Evolutionary conservation across 2,888 invertebrate species (phyloP).

Genomic region (Hirtodrosophila cameraria): DNA sequence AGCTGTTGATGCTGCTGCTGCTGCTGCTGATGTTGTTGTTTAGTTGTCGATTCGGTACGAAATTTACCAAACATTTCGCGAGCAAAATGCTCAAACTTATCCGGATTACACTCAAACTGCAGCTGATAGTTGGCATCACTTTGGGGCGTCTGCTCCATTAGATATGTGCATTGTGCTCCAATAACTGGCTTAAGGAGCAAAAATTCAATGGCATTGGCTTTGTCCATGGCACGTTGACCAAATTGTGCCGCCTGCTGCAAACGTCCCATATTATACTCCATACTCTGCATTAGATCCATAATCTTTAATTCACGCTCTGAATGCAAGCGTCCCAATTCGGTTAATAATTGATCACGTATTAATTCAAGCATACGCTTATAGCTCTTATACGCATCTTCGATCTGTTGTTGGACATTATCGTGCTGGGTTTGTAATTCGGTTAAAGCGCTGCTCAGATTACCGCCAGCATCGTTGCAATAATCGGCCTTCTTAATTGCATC

Average conservation of each 20-base stretch:
- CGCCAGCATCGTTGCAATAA: conserved; percentile 90
- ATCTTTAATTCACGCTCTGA: conserved; percentile 93
- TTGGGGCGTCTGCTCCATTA: conserved; percentile 93
- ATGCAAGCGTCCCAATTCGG: conserved; percentile 90
- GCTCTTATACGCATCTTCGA: conserved; percentile 91
- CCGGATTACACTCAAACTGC: conserved; percentile 92
- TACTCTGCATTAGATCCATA: conserved; percentile 93
- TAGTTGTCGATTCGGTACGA: conserved; percentile 86
- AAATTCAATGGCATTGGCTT: conserved; percentile 93
- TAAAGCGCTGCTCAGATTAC: conserved; percentile 90
- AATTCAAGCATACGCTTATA: conserved; percentile 93
- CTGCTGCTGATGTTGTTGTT: too few relatives aligned
- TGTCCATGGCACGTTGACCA: conserved; percentile 91
- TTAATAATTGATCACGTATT: conserved; percentile 90
- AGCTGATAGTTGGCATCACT: conserved; percentile 91
- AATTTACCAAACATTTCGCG: conserved; percentile 90
- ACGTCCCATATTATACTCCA: conserved; percentile 93
- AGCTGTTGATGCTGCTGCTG: too few relatives aligned
- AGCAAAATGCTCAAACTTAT: conserved; percentile 90
- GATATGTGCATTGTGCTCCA: conserved; percentile 89
- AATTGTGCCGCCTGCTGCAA: conserved; percentile 95
- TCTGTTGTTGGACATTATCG: conserved; percentile 92
- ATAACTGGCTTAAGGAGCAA: conserved; percentile 92
- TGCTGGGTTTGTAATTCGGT: conserved; percentile 94
- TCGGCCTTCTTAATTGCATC: conserved; percentile 90